These are phyloP conservation scores for Tribolium castaneum DNA, from an alignment of 1,140 invertebrate species.

Conservation along the genomic window DNA sequence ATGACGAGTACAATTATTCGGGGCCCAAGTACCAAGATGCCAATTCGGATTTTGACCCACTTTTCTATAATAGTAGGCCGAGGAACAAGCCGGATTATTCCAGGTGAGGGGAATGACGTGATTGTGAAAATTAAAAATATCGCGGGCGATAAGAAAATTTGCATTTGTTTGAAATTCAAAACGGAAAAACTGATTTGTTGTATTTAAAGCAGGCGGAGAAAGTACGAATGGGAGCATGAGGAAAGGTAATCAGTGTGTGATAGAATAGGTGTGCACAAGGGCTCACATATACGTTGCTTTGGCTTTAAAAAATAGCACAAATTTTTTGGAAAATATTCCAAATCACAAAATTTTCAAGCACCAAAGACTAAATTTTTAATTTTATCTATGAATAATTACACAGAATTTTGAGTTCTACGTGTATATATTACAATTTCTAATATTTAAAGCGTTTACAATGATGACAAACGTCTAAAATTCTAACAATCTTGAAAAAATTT, in stretches of 20 bases:
- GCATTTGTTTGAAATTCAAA: not conserved
- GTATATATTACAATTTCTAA: too few species aligned
- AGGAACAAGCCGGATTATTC: conserved; percentile 68
- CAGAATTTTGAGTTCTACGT: too few species aligned
- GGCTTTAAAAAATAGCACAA: too few species aligned
- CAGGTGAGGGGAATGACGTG: conserved; percentile 48
- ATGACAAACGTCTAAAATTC: too few species aligned
- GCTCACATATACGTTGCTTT: not conserved
- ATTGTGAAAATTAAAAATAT: not conserved
- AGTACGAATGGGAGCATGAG: conserved; percentile 72
- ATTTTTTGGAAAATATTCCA: too few species aligned
- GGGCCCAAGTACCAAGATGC: conserved; percentile 67
- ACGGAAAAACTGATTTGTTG: conserved; percentile 38
- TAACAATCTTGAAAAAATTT: too few species aligned
- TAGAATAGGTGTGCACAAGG: not conserved
- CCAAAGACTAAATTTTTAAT: too few species aligned
- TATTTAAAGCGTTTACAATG: too few species aligned
- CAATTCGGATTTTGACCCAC: conserved; percentile 78
- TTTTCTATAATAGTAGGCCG: conserved; percentile 92
- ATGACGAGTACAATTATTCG: conserved; percentile 59
- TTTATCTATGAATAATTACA: too few species aligned
- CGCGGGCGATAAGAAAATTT: not conserved
- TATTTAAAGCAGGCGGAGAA: conserved; percentile 66
- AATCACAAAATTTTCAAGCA: too few species aligned
- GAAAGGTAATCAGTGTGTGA: conserved; percentile 67